Evolutionary conservation across 2,888 invertebrate genomes (phyloP), one percentile per base, ranked within the genome.

Genomic region (Pristionchus fissidentatus): DNA sequence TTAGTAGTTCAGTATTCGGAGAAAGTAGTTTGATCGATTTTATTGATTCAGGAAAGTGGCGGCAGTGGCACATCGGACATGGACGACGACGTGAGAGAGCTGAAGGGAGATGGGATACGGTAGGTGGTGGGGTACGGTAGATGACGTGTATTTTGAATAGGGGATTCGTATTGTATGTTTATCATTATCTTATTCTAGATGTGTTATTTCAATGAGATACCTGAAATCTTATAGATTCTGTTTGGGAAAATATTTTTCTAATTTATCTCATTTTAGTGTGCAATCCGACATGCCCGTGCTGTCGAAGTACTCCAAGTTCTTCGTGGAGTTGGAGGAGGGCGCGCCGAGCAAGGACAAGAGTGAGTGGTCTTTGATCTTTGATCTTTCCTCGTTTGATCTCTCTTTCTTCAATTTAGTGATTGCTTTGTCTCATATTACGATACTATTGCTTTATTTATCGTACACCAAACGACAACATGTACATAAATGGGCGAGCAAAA

Each of bases 281-380:
- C 80, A 81, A 26, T 62, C 62, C 3, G 80, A 81, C 62, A 81
- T 81, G 80, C 81, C 85, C 15, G 85, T 84, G 57, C 83, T 88
- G 26, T 79, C 84, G 0, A 84, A 85, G 41, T 89, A 88, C 81
- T 84, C 84, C 26, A 80, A 84, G 35, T 86, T 87, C 57, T 89
- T 89, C 52, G 80, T 52, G 15, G 87, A 87, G 73, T 79, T 66
- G 19, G 79, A 83, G 46, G 46, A 83, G 22, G 87, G 84, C 8
- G 79, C 85, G n/a, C 43, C n/a, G 19, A 15, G 66, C 35, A 66
- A 38, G 66, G 66, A 66, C 5, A 66, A 19, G 22, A n/a, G 15
- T 22, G 41, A 26, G 26, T 38, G n/a, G 3, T 13, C 41, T 15
- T 2, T 41, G 66, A n/a, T 66, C 66, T 66, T 66, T 66, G 66